Conservation (phyloP, 2,888 invertebrate genomes). For the Geotrupes spiniger region DNA sequence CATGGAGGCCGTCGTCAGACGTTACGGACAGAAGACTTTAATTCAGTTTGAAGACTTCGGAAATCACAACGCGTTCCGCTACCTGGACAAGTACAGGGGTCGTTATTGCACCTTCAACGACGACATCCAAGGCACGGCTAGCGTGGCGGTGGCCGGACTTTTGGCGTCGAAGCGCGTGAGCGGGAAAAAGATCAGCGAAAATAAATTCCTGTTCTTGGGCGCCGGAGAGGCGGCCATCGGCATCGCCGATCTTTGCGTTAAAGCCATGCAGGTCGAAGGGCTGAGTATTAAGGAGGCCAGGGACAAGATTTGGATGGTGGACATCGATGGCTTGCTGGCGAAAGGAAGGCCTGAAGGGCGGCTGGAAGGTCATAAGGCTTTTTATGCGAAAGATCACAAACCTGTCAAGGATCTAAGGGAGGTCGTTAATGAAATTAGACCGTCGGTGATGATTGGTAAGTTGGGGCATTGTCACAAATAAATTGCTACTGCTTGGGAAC, state of each 20-base stretch:
- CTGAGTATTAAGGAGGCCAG: conserved; percentile 68
- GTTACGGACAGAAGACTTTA: conserved; percentile 83
- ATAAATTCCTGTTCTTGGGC: conserved; percentile 88
- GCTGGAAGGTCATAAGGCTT: conserved; percentile 66
- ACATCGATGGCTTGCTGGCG: conserved; percentile 86
- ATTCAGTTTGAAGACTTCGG: conserved; percentile 92
- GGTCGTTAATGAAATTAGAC: conserved; percentile 80
- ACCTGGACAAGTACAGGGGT: conserved; percentile 85
- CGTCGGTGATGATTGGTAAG: conserved; percentile 83
- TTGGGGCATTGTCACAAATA: no score
- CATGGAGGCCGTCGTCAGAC: conserved; percentile 87
- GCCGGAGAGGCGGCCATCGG: conserved; percentile 62
- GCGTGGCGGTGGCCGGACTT: conserved; percentile 92
- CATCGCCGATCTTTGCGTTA: conserved; percentile 77
- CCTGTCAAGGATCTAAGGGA: conserved; percentile 76
- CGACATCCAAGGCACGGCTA: conserved; percentile 85
- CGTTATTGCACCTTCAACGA: conserved; percentile 98
- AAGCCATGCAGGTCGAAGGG: conserved; percentile 79
- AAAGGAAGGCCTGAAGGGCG: conserved; percentile 63
- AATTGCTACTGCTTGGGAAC: no score
- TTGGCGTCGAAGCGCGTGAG: conserved; percentile 77
- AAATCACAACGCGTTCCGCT: conserved; percentile 92
- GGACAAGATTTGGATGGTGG: conserved; percentile 92
- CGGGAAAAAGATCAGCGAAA: conserved; percentile 72
- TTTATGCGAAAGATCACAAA: conserved; percentile 74